phyloP scores from a whole-genome alignment of 2,113 vertebrate species.

The Nymphicus hollandicus region DNA sequence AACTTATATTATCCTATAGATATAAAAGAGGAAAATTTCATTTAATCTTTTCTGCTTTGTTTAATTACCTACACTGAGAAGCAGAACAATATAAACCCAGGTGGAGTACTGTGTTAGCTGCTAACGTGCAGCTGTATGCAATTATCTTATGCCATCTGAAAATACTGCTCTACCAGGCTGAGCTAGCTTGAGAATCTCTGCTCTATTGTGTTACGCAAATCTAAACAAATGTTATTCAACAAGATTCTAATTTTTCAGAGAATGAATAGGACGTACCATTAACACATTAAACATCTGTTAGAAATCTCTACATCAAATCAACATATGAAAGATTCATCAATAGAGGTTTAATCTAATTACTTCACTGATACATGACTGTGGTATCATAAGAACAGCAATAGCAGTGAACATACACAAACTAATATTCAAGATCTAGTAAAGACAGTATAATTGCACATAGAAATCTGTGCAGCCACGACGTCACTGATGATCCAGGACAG shows the following conservation, averaged over 20 bases:
- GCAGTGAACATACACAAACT: background rate
- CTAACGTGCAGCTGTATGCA: conserved; percentile 8
- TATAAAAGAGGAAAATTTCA: background rate
- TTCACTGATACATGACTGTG: background rate
- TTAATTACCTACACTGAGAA: background rate
- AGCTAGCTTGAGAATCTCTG: background rate
- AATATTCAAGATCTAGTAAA: background rate
- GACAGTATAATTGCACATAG: background rate
- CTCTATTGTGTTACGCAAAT: background rate
- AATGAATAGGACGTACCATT: background rate
- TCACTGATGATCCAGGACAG: background rate
- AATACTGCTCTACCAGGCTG: background rate
- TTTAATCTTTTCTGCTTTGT: background rate
- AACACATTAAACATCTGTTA: background rate
- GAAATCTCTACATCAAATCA: background rate
- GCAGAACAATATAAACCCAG: background rate
- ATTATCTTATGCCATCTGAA: background rate
- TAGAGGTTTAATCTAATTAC: background rate
- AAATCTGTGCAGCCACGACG: background rate
- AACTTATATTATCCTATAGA: background rate
- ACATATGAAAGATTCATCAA: background rate
- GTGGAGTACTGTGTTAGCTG: background rate
- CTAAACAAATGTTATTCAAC: background rate
- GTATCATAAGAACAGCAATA: background rate
- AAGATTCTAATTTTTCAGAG: background rate